Percentiles rank a stretch among this genome's conserved stretches.
phyloP scores from a whole-genome alignment of 2,888 invertebrate species.

The Pristionchus maxplancki region DNA sequence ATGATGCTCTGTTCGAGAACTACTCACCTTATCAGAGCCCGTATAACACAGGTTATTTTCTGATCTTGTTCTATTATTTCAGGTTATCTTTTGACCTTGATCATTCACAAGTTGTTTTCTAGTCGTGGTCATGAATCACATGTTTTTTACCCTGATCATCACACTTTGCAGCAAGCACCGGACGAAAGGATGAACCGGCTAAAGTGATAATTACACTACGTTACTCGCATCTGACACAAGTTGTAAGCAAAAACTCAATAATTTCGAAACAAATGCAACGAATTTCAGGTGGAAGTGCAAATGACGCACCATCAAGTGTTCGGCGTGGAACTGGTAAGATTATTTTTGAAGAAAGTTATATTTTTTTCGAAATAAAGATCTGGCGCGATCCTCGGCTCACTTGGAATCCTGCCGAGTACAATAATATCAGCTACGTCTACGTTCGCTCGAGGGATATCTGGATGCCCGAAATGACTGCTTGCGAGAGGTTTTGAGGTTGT shows the following conservation, averaged over 20 bases:
- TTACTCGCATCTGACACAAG: conserved; percentile 28
- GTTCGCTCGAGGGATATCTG: neutral
- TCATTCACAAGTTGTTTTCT: neutral
- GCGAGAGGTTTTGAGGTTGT: conserved; percentile 13
- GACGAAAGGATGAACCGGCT: neutral
- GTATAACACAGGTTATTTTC: neutral
- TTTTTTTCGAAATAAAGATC: too few relatives aligned
- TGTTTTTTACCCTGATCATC: neutral
- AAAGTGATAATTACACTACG: neutral
- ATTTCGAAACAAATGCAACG: too few relatives aligned
- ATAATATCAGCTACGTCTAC: conserved; percentile 8
- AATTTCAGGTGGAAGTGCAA: conserved; percentile 38
- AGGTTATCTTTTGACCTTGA: too few relatives aligned
- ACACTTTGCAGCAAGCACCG: neutral
- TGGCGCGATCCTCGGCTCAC: conserved; percentile 37
- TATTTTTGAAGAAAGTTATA: neutral
- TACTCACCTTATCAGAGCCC: neutral
- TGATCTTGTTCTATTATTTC: neutral
- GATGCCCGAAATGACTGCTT: conserved; percentile 9
- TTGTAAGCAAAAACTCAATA: neutral
- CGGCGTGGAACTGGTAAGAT: neutral
- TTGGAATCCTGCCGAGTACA: neutral
- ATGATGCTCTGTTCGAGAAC: neutral
- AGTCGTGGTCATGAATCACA: neutral
- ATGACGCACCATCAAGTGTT: conserved; percentile 27